Conservation (phyloP, 1,140 invertebrate genomes). For the Euwallacea fornicatus region DNA sequence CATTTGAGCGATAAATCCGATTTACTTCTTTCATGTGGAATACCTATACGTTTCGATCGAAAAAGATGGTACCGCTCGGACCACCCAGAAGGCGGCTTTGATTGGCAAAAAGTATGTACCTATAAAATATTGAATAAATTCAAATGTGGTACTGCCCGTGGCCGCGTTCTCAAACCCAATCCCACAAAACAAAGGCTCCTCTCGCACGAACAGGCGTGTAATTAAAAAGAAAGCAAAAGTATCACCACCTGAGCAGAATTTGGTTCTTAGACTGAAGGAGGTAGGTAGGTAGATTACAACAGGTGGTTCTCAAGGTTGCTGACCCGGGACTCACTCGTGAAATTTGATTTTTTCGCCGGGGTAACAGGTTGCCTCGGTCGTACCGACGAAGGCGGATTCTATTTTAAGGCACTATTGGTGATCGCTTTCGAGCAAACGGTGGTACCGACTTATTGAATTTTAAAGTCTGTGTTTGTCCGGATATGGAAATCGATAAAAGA, state of each 20-base stretch:
- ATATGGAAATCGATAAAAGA: constrained; percentile 11
- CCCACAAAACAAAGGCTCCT: no score
- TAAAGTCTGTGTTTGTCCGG: constrained; percentile 13
- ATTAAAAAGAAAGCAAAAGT: constrained; percentile 17
- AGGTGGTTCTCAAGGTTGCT: constrained; percentile 13
- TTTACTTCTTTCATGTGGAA: no score
- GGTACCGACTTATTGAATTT: not conserved
- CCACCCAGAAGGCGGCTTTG: no score
- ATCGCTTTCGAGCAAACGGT: not conserved
- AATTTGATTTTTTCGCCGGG: constrained; percentile 9
- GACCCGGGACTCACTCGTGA: constrained; percentile 6
- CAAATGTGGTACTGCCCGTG: no score
- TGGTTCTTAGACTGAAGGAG: constrained; percentile 8
- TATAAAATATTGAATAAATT: no score
- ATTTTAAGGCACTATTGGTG: not conserved
- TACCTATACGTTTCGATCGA: no score
- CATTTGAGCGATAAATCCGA: not conserved
- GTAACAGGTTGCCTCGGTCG: constrained; percentile 8
- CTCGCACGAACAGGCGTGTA: not conserved
- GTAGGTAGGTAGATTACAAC: constrained; percentile 7
- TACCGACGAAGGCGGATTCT: constrained; percentile 8
- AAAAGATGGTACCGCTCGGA: no score
- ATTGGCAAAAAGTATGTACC: no score
- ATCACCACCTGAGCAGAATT: not conserved
- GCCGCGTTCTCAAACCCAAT: no score